A percentile compares a stretch with the other conserved stretches of the same genome.
phyloP scores from a whole-genome alignment of 2,797 vertebrate genomes.

The Poecilia picta region DNA sequence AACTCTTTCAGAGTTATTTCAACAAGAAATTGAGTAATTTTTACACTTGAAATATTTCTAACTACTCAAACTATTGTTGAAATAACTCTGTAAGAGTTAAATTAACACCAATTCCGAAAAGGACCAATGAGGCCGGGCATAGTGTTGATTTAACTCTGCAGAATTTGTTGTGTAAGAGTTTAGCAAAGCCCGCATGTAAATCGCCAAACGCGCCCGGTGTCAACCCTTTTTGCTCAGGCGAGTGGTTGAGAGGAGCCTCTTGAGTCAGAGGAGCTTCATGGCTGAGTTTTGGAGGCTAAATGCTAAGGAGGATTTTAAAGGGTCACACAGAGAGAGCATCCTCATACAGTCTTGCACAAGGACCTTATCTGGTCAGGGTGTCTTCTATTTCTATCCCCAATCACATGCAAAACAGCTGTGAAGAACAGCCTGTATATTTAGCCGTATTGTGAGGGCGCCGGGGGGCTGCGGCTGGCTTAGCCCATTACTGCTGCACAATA shows the following conservation, averaged over 20 bases:
- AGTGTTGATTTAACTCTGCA: no score
- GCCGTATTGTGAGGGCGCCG: slow-evolving; percentile 75
- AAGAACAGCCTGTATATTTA: slow-evolving; percentile 82
- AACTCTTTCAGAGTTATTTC: no score
- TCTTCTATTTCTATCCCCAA: slow-evolving; percentile 79
- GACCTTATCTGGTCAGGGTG: slow-evolving; percentile 70
- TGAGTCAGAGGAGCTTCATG: slow-evolving; percentile 8
- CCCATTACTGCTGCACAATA: slow-evolving; percentile 78
- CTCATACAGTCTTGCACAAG: slow-evolving; percentile 49
- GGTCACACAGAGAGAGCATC: slow-evolving; percentile 9
- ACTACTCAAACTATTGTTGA: no score
- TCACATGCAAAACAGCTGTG: slow-evolving; percentile 88
- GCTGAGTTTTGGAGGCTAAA: neutral
- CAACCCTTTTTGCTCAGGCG: neutral
- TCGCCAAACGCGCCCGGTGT: slow-evolving; percentile 1
- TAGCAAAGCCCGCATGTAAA: neutral
- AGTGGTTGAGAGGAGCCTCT: neutral
- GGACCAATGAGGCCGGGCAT: no score
- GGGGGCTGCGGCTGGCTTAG: slow-evolving; percentile 70
- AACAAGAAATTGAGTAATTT: no score
- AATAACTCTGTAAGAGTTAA: no score
- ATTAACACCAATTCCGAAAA: no score
- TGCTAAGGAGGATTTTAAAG: slow-evolving; percentile 14
- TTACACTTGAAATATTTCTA: no score
- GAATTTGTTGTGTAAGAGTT: neutral